Conservation (phyloP, 2,888 invertebrate species). For the Metallyticus violacea region DNA sequence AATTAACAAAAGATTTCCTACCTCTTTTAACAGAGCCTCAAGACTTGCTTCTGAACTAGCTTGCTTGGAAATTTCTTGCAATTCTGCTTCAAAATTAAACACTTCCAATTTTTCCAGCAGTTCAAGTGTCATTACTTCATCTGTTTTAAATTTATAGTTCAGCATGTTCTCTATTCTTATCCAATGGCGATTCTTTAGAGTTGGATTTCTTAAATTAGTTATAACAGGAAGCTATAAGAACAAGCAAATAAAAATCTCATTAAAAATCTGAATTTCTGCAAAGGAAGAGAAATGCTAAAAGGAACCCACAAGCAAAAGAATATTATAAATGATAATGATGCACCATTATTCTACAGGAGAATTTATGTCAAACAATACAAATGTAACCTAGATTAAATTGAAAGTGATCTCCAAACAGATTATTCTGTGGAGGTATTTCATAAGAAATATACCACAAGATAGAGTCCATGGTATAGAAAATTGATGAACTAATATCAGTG, state of each 20-base stretch:
- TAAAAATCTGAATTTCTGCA: too few relatives aligned
- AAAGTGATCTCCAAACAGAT: too few relatives aligned
- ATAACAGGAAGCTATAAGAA: slow-evolving; percentile 61
- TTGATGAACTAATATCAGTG: too few relatives aligned
- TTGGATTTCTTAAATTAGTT: slow-evolving; percentile 75
- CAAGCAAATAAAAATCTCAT: neutral
- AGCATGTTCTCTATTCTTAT: slow-evolving; percentile 72
- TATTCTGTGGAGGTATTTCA: too few relatives aligned
- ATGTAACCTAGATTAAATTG: too few relatives aligned
- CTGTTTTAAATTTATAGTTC: slow-evolving; percentile 68
- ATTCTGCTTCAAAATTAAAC: slow-evolving; percentile 67
- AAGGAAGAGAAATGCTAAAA: too few relatives aligned
- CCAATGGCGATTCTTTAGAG: slow-evolving; percentile 80
- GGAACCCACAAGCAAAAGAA: too few relatives aligned
- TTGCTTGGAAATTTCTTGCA: slow-evolving; percentile 83
- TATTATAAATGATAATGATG: too few relatives aligned
- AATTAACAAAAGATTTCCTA: slow-evolving; percentile 38
- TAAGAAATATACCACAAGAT: too few relatives aligned
- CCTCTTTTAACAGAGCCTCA: slow-evolving; percentile 75
- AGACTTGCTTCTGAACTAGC: slow-evolving; percentile 85
- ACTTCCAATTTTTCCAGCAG: slow-evolving; percentile 70
- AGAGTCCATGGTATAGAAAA: too few relatives aligned
- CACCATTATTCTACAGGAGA: too few relatives aligned
- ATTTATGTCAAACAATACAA: too few relatives aligned
- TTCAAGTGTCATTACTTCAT: slow-evolving; percentile 63